Evolutionary conservation across 1,140 invertebrate genomes (phyloP).

Genomic region (Magallana angulata): DNA sequence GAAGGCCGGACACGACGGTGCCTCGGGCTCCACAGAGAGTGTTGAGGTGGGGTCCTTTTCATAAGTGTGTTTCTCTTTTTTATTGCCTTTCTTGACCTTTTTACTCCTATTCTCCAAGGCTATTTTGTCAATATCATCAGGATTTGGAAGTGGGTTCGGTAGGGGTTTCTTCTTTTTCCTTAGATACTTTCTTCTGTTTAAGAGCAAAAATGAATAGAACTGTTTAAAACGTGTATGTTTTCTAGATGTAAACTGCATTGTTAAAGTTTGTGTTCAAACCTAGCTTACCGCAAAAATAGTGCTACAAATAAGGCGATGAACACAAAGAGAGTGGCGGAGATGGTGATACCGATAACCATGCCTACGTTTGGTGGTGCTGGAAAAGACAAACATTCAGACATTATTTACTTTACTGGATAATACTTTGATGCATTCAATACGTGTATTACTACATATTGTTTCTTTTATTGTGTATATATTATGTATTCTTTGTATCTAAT

Average conservation of each 20-base stretch:
- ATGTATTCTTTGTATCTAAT: no score
- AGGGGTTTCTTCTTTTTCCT: neutral
- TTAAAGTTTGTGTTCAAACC: neutral
- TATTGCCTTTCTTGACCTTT: neutral
- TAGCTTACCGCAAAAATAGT: neutral
- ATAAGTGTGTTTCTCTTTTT: neutral
- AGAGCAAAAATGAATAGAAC: neutral
- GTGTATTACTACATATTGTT: no score
- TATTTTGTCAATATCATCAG: constrained; percentile 8
- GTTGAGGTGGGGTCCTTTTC: neutral
- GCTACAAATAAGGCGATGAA: neutral
- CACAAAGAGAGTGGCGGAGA: neutral
- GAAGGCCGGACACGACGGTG: constrained; percentile 1
- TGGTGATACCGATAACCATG: neutral
- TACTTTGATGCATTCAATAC: no score
- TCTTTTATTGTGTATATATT: no score
- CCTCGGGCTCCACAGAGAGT: neutral
- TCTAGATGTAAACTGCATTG: neutral
- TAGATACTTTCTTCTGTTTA: neutral
- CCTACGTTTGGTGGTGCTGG: neutral
- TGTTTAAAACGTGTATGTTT: neutral
- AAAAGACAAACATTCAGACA: neutral
- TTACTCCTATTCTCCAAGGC: neutral
- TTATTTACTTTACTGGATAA: no score
- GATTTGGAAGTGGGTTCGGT: neutral